A percentile compares a stretch with the other conserved stretches of the same genome.
These are phyloP conservation scores for Otus sunia DNA, from an alignment of 2,113 vertebrate genomes.

Conservation along the genomic window DNA sequence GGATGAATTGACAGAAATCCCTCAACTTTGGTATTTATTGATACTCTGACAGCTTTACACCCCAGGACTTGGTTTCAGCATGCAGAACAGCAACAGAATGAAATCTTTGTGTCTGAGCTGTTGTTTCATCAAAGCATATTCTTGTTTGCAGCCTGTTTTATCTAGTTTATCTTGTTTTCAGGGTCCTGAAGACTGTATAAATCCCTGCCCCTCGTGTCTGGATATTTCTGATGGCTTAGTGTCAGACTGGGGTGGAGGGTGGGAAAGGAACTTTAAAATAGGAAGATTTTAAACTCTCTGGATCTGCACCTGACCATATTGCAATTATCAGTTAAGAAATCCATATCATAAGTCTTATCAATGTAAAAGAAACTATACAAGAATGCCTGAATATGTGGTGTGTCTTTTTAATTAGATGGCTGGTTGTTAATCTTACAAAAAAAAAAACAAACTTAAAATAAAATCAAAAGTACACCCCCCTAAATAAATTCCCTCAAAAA, in stretches of 20 bases:
- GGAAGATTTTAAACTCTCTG: background rate
- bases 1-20: background rate
- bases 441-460: background rate
- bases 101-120: background rate
- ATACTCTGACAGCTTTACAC: background rate
- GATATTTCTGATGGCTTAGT: background rate
- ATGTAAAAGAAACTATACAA: background rate
- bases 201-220: background rate
- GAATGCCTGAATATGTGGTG: background rate
- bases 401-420: background rate
- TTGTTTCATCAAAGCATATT: background rate
- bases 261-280: background rate
- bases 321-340: background rate
- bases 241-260: fast-evolving
- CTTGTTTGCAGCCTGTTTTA: background rate
- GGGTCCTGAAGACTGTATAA: background rate
- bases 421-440: background rate
- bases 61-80: background rate
- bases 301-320: background rate
- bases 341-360: background rate
- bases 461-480: background rate
- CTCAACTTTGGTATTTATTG: background rate
- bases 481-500: background rate
- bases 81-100: background rate
- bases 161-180: background rate